Evolutionary conservation across 2,888 invertebrate species (phyloP), one percentile per base, ranked within the genome.

Genomic region (Fragum sueziense): DNA sequence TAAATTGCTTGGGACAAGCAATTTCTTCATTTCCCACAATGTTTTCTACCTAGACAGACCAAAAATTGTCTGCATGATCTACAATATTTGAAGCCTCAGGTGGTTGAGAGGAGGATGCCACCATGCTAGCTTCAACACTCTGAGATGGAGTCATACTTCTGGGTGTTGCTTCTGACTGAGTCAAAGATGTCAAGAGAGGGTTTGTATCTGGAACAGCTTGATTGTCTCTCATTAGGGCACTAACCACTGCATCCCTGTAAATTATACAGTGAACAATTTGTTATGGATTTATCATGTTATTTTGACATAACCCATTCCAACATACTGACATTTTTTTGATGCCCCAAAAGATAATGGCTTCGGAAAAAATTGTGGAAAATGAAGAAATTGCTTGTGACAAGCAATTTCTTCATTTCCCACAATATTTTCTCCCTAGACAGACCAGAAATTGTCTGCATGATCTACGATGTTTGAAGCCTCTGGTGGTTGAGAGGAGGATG

Each of bases 211-310:
- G 79, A 31, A 84, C 73, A 0, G 85, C 76, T 47, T 88, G 86
- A 11, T 70, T 79, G 51, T 91, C 91, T 69, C 87, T 88, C 61
- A 95, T 95, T 14, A 97, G 92, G 0, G 96, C 96, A n/a, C 95
- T 95, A 0, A 97, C 95, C 31, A 97, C 95, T 0, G 96, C 95
- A 88, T 95, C 96, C 37, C 96, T 70, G 57, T 3, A 31, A 52
- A 51, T 57, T 20, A 37, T n/a, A n/a, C n/a, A n/a, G n/a, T n/a
- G n/a, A n/a, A n/a, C n/a, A n/a, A n/a, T n/a, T n/a, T n/a, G n/a
- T n/a, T n/a, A n/a, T n/a, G n/a, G n/a, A n/a, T n/a, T n/a, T n/a
- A n/a, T n/a, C n/a, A n/a, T n/a, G n/a, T n/a, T n/a, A n/a, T n/a
- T n/a, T n/a, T n/a, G n/a, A n/a, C n/a, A n/a, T n/a, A n/a, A n/a